Conservation (phyloP, 2,113 vertebrate species). For the Ivindomyrus marchei region DNA sequence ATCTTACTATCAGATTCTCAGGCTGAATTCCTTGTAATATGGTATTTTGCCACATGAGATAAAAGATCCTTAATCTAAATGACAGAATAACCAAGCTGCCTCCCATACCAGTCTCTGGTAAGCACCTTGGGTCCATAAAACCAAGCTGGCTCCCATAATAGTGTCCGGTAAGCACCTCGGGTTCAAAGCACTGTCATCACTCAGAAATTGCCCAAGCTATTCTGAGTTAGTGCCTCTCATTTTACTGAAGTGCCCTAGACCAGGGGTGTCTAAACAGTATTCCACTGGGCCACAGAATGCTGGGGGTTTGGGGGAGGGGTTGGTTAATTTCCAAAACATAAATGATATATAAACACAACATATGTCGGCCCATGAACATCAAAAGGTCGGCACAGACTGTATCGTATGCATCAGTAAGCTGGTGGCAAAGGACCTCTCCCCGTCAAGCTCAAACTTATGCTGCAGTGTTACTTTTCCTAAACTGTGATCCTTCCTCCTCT, state of each 20-base stretch:
- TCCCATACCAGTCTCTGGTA: background rate
- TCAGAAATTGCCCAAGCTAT: background rate
- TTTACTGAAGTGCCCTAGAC: background rate
- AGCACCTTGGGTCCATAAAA: background rate
- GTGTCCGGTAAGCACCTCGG: background rate
- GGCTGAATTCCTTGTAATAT: background rate
- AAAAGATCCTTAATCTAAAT: background rate
- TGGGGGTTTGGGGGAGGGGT: background rate
- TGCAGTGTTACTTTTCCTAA: conserved; percentile 16
- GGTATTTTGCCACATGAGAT: background rate
- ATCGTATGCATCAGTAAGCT: background rate
- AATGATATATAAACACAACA: background rate
- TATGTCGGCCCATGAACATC: background rate
- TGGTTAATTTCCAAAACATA: background rate
- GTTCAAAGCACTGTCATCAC: background rate
- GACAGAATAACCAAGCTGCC: background rate
- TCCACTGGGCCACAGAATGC: background rate
- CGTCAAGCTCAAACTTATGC: background rate
- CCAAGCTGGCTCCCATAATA: background rate
- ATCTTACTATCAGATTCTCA: background rate
- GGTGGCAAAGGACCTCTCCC: background rate
- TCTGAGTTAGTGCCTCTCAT: background rate
- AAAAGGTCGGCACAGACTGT: background rate
- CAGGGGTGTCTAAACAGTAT: background rate
- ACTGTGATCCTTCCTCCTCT: conserved; percentile 35